Conservation (phyloP, 2,113 vertebrate species). For the Dasyprocta punctata region DNA sequence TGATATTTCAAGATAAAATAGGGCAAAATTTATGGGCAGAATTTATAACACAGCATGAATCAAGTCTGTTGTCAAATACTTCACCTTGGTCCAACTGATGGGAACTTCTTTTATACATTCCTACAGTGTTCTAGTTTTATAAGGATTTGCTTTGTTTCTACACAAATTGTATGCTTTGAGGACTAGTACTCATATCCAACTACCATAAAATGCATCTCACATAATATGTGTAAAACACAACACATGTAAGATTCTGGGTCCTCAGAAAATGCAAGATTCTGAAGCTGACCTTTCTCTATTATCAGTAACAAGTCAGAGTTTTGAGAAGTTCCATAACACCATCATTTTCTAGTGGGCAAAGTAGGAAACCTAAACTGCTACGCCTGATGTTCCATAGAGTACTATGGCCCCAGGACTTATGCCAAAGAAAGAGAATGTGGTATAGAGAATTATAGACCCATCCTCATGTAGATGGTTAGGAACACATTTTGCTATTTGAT, state of each 20-base stretch:
- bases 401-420: neutral
- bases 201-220: neutral
- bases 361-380: neutral
- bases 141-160: neutral
- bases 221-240: neutral
- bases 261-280: neutral
- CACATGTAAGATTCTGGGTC: neutral
- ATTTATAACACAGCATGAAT: neutral
- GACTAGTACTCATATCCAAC: neutral
- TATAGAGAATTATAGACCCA: neutral
- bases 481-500: conserved; percentile 50
- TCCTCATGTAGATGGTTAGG: neutral
- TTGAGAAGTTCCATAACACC: neutral
- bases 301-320: neutral
- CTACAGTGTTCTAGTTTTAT: neutral
- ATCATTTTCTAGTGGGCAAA: neutral
- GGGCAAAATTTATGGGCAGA: neutral
- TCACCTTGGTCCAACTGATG: neutral
- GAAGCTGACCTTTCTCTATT: neutral
- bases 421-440: neutral
- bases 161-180: neutral
- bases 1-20: neutral
- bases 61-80: neutral
- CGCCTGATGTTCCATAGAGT: neutral
- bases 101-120: neutral